These are phyloP conservation scores for Eidolon helvum DNA, from an alignment of 2,113 vertebrate genomes.

Conservation along the genomic window DNA sequence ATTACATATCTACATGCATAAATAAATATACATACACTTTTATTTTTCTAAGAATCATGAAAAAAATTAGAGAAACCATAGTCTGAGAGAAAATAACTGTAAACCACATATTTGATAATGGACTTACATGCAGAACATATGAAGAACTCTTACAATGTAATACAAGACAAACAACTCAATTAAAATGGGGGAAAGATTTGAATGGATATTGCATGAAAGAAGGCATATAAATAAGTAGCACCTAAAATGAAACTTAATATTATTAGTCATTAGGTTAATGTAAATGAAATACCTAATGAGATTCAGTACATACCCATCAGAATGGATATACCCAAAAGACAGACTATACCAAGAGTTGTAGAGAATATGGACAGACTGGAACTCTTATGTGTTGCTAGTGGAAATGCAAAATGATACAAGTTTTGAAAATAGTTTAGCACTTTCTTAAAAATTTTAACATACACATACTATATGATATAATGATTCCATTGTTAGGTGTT, in stretches of 20 bases:
- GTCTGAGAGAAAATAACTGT: background rate
- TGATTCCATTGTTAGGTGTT: background rate
- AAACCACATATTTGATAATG: background rate
- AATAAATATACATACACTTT: background rate
- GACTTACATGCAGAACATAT: background rate
- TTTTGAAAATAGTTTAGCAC: background rate
- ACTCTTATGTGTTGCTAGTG: background rate
- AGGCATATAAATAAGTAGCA: background rate
- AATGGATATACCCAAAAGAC: background rate
- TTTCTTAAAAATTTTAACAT: background rate
- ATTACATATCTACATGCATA: background rate
- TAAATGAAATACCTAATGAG: background rate
- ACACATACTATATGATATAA: background rate
- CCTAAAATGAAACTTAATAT: background rate
- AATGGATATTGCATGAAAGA: background rate
- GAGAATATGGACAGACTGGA: background rate
- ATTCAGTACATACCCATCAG: background rate
- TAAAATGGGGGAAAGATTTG: background rate
- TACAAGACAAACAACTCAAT: background rate
- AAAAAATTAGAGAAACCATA: background rate
- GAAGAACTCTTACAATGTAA: background rate
- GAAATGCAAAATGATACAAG: background rate
- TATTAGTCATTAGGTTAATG: background rate
- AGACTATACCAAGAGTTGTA: background rate
- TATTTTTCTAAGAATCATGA: background rate